Evolutionary conservation across 2,888 invertebrate species (phyloP).

Genomic region (Atrina japonica): DNA sequence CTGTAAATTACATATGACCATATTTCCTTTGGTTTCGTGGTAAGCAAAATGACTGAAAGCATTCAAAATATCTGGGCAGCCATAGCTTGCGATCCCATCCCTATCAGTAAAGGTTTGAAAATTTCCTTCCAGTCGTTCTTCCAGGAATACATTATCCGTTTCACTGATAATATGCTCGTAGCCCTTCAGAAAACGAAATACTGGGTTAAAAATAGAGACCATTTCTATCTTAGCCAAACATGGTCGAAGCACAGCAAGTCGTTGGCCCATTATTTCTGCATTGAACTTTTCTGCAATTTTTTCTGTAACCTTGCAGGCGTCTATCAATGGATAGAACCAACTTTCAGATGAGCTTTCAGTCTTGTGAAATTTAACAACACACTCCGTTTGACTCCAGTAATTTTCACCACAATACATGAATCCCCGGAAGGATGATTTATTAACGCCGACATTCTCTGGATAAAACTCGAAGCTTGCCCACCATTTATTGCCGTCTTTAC

Average conservation of each 20-base stretch:
- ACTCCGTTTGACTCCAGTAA: conserved; percentile 37
- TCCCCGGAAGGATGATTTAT: conserved; percentile 30
- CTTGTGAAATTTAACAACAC: conserved; percentile 32
- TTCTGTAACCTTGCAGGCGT: conserved; percentile 5
- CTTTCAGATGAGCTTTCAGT: conserved; percentile 18
- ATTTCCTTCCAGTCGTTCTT: conserved; percentile 31
- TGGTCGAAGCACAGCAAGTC: conserved; percentile 13
- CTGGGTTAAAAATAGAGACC: conserved; percentile 32
- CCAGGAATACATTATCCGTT: conserved; percentile 35
- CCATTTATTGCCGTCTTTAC: conserved; percentile 39
- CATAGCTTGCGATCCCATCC: conserved; percentile 4
- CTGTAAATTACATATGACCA: conserved; percentile 34
- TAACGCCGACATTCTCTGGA: conserved; percentile 30
- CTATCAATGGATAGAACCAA: not conserved
- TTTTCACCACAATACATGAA: conserved; percentile 36
- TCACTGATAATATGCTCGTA: conserved; percentile 27
- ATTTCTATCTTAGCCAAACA: conserved; percentile 36
- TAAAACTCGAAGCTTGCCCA: conserved; percentile 45
- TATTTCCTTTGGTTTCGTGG: conserved; percentile 35
- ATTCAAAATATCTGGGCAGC: conserved; percentile 26
- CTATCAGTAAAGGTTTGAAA: conserved; percentile 27
- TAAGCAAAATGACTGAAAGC: conserved; percentile 38
- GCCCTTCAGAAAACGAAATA: conserved; percentile 38
- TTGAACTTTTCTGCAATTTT: conserved; percentile 6
- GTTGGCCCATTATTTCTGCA: not conserved